These are phyloP conservation scores for Gymnothorax javanicus DNA, from an alignment of 2,797 vertebrate genomes.

Conservation along the genomic window DNA sequence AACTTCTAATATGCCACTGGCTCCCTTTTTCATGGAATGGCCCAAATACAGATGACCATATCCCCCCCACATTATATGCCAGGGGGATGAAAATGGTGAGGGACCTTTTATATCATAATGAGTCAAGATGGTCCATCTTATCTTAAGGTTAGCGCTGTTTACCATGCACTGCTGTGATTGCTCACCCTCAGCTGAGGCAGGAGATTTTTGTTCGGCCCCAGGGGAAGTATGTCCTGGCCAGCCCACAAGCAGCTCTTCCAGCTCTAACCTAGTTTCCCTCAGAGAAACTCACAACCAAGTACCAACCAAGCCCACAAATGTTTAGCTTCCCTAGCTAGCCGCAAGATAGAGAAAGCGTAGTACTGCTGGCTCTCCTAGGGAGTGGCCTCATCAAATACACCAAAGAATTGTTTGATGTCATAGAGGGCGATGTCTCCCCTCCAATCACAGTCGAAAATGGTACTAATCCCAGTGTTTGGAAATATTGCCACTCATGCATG, in stretches of 20 bases:
- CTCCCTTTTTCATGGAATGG: too few species aligned
- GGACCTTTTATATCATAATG: not conserved
- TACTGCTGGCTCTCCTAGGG: not conserved
- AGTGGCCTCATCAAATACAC: constrained; percentile 20
- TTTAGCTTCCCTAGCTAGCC: not conserved
- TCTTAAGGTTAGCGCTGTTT: not conserved
- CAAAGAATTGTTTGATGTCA: constrained; percentile 10
- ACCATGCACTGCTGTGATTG: not conserved
- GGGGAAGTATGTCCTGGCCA: not conserved
- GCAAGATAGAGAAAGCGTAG: not conserved
- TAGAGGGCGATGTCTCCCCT: not conserved
- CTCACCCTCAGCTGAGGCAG: too few species aligned
- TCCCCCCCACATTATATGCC: too few species aligned
- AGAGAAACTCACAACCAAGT: not conserved
- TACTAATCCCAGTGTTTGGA: not conserved
- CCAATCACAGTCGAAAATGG: not conserved
- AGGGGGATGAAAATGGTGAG: not conserved
- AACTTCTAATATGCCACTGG: too few species aligned
- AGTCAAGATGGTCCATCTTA: not conserved
- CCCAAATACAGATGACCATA: too few species aligned
- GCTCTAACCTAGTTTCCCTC: not conserved
- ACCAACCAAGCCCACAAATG: not conserved
- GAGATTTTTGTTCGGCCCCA: not conserved
- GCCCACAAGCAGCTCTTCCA: not conserved
- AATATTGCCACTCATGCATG: too few species aligned